phyloP scores from a whole-genome alignment of 2,113 vertebrate species.

The Chitala chitala region DNA sequence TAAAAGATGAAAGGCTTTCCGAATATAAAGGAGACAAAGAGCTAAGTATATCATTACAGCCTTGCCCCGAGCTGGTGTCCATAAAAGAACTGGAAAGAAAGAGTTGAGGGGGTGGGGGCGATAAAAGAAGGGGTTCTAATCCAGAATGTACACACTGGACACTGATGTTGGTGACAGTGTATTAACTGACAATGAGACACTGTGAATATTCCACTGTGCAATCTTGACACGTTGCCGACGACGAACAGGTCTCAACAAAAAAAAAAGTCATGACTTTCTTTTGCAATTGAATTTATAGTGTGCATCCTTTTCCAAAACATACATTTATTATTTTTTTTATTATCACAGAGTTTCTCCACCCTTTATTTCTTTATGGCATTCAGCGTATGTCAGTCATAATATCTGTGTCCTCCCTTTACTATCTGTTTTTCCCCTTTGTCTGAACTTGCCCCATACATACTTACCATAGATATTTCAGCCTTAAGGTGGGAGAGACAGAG shows the following conservation, averaged over 20 bases:
- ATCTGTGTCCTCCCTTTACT: conserved; percentile 50
- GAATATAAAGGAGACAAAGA: conserved; percentile 64
- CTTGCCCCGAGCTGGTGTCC: conserved; percentile 59
- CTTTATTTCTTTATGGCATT: conserved; percentile 49
- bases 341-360: conserved; percentile 36
- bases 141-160: conserved; percentile 7
- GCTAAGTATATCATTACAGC: conserved; percentile 59
- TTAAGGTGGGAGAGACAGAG: conserved; percentile 43
- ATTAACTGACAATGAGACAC: background rate
- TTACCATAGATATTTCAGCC: conserved; percentile 58
- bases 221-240: background rate
- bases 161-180: background rate
- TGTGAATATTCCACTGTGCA: background rate
- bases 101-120: conserved; percentile 48
- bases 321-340: background rate
- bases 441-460: conserved; percentile 57
- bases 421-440: conserved; percentile 48
- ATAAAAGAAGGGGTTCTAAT: conserved; percentile 42
- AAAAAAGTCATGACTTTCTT: background rate
- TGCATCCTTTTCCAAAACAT: conserved; percentile 5
- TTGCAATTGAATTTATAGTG: background rate
- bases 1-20: conserved; percentile 73
- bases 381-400: conserved; percentile 54
- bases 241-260: background rate
- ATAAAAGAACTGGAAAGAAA: conserved; percentile 59